Percentiles rank a stretch among this genome's conserved stretches.
These are phyloP conservation scores for Chloebia gouldiae DNA, from an alignment of 2,113 vertebrate genomes.

Conservation along the genomic window DNA sequence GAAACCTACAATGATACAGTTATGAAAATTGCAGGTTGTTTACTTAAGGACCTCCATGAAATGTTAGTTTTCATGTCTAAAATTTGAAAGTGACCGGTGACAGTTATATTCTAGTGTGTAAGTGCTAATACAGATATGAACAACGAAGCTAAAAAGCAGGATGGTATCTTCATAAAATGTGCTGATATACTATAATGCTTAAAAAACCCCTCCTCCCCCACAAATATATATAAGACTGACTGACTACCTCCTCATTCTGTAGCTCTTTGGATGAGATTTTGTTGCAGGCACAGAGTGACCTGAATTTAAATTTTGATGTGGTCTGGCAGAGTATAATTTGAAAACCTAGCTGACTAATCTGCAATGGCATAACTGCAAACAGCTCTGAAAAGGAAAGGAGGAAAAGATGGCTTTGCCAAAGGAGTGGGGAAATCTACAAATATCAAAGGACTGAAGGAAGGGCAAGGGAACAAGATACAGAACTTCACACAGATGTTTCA, in stretches of 20 bases:
- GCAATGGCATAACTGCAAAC: neutral
- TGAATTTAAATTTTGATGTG: neutral
- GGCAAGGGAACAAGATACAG: neutral
- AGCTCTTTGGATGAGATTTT: neutral
- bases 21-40: neutral
- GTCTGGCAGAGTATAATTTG: neutral
- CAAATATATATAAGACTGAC: neutral
- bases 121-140: neutral
- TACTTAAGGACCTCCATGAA: neutral
- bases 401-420: neutral
- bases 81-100: neutral
- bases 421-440: neutral
- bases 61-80: neutral
- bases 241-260: neutral
- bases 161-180: neutral
- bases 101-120: neutral
- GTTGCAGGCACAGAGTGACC: neutral
- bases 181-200: neutral
- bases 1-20: neutral
- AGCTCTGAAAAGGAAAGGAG: neutral
- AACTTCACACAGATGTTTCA: neutral
- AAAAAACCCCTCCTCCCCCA: neutral
- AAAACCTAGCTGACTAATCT: neutral
- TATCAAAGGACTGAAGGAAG: conserved; percentile 1
- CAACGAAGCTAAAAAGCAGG: neutral